Base-by-base conservation (phyloP, 1,140 invertebrate genomes). In the Cotesia glomerata region DNA sequence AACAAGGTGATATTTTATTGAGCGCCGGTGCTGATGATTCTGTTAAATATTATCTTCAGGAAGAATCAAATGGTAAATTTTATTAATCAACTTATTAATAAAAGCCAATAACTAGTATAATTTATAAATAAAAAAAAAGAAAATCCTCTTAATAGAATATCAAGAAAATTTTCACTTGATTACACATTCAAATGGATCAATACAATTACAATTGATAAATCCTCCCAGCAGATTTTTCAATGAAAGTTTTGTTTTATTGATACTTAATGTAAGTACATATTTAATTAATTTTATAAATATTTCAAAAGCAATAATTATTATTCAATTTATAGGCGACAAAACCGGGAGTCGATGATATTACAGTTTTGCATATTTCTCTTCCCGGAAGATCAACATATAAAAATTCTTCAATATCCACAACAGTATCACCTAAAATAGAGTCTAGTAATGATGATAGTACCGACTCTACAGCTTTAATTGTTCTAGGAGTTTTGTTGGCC, bases 241-340 rank as follows among this genome's bases (percentile, higher is more conserved):
- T n/a, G 72, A 73, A 26, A 54, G 59, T 63, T 69, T 35, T 32
- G 65, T 64, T 3, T n/a, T 73, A 35, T 51, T 73, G 8, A 69
- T n/a, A 16, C 56, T 73, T 11, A 73, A 54, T 61, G 72, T 73
- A 49, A 69, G 66, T 68, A 45, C 49, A 18, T 13, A n/a, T 49
- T 9, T 67, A 49, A 45, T 52, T 26, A 36, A 32, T 13, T 4
- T 4, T 9, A 14, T 45, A 66, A 66, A 49, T 14, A 39, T 65
- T 26, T 16, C 4, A 3, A 8, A 49, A 16, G 16, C 16, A 61
- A 32, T 49, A 39, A 52, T 11, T 36, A 65, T 34, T 64, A 45
- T 54, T 64, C 36, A 16, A 16, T 72, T 69, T 35, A 8, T 45
- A 74, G 73, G 73, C 63, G 35, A 34, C 2, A 62, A 74, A 70